Base-by-base conservation (phyloP, 2,888 invertebrate genomes). In the Cheilosia vernalis region DNA sequence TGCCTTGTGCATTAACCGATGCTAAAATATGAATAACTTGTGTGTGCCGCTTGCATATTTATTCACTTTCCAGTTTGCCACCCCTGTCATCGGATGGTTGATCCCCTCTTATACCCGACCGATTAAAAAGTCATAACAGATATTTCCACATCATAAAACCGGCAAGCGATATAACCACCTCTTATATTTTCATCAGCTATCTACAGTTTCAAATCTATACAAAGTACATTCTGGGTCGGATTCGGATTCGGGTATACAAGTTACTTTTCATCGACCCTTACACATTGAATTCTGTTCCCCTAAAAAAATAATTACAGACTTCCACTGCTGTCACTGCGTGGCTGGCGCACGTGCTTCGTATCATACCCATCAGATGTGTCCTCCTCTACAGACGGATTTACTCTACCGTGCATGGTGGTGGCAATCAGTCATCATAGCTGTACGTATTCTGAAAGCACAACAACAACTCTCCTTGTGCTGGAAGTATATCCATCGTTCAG, bases 91-190 rank as follows among this genome's bases (percentile, higher is more conserved):
- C 53, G 27, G 13, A 21, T 5, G 10, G 21, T 40, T 49, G 44
- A 47, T 42, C 66, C 58, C 47, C 49, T 9, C 37, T 49, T 60
- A 47, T 30, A 40, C 53, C 37, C 44, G 66, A 58, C 72, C 81
- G 85, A 81, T 81, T 85, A 85, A 85, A 81, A 85, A 81, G 85
- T 85, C 85, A 81, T 76, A 85, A 77, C 72, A 81, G 72, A 85
- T 72, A 85, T 85, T 85, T 85, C 76, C 85, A 85, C 76, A 81
- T 85, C 76, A 85, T 85, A 81, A 85, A 85, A 81, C 85, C 61
- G 30, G 74, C 58, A 70, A 64, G 51, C 84, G 58, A 79, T 73
- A 73, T 63, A 83, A 61, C 78, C 56, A 44, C 69, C 69, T 64
- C 47, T 24, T 33, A 30, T 73, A 30, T 73, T 73, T 67, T 67